Evolutionary conservation across 2,797 vertebrate species (phyloP).

Genomic region (Tenualosa thibaudeaui): DNA sequence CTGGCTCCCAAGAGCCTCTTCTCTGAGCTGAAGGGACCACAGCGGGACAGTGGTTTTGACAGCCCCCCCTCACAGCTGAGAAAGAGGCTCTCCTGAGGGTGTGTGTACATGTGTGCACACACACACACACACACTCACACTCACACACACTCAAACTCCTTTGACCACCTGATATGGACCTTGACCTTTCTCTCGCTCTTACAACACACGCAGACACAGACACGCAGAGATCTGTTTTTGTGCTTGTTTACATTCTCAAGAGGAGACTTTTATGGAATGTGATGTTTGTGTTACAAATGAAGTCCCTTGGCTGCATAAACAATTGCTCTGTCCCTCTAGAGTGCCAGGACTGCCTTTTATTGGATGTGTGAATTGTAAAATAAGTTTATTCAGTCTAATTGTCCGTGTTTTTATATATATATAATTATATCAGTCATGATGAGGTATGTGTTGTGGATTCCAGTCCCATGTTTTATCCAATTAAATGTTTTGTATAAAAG

Average conservation of each 20-base stretch:
- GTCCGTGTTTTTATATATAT: not conserved
- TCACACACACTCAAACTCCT: no score
- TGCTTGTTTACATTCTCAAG: not conserved
- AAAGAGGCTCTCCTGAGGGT: slow-evolving; percentile 49
- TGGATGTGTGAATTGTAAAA: not conserved
- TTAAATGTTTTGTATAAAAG: not conserved
- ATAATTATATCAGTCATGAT: not conserved
- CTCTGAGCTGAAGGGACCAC: slow-evolving; percentile 66
- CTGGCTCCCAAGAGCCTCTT: slow-evolving; percentile 57
- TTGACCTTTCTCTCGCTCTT: no score
- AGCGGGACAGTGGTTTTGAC: slow-evolving; percentile 77
- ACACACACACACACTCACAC: slow-evolving; percentile 1
- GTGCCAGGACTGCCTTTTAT: not conserved
- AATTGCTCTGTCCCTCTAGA: not conserved
- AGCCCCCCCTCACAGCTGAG: slow-evolving; percentile 65
- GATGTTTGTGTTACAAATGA: not conserved
- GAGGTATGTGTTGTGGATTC: not conserved
- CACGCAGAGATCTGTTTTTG: not conserved
- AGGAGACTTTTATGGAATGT: not conserved
- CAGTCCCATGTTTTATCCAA: not conserved
- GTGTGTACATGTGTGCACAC: not conserved
- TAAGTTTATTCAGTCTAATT: not conserved
- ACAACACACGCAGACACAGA: no score
- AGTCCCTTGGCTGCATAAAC: not conserved
- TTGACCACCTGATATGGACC: not conserved